Evolutionary conservation across 92 coral and sea anemone species (phyloP).

Genomic region (Zoanthus solanderi): DNA sequence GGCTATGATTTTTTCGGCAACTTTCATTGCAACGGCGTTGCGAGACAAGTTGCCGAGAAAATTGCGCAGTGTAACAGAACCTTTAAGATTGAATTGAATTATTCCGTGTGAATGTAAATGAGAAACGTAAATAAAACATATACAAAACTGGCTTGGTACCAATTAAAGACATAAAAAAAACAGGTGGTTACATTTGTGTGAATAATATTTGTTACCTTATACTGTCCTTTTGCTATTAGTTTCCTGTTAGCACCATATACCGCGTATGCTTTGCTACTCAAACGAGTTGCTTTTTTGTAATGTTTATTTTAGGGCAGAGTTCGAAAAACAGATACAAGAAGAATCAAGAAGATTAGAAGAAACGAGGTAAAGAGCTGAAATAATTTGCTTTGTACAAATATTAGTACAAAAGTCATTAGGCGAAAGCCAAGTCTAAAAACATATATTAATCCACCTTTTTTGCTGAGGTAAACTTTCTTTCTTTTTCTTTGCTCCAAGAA

Average conservation of each 20-base stretch:
- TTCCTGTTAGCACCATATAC: not conserved
- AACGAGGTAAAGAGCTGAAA: slow-evolving; percentile 73
- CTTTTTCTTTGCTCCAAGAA: no score
- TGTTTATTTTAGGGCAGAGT: slow-evolving; percentile 75
- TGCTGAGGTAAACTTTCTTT: no score
- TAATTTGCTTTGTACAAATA: no score
- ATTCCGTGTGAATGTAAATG: not conserved
- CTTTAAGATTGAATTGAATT: not conserved
- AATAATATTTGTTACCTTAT: not conserved
- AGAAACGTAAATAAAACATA: not conserved
- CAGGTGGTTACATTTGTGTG: slow-evolving; percentile 3
- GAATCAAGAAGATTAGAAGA: slow-evolving; percentile 94
- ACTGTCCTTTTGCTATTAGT: not conserved
- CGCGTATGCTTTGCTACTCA: not conserved
- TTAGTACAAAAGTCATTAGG: no score
- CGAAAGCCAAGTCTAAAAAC: no score
- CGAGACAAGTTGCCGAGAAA: no score
- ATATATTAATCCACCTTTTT: no score
- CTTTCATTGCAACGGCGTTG: no score
- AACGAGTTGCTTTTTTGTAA: not conserved
- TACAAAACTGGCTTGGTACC: not conserved
- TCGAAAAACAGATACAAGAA: slow-evolving; percentile 92
- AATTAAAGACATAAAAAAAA: not conserved
- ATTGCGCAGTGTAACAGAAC: no score
- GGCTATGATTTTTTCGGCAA: no score